phyloP scores from a whole-genome alignment of 1,140 invertebrate species.

The Cecropterus lyciades region DNA sequence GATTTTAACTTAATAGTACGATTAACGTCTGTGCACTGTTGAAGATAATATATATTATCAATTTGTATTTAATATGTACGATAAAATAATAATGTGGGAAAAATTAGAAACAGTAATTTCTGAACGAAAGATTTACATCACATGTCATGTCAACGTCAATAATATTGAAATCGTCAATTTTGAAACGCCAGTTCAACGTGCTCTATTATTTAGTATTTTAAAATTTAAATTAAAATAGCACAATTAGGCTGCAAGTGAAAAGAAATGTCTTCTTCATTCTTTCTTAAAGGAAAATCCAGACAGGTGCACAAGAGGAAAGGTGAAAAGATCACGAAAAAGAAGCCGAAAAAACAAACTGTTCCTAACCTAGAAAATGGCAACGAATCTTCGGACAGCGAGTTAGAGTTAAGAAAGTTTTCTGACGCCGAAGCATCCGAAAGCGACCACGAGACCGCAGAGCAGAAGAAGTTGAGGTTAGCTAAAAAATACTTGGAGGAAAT shows the following conservation, averaged over 20 bases:
- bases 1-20: no score
- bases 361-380: slow-evolving; percentile 85
- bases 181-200: slow-evolving; percentile 37
- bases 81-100: no score
- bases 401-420: slow-evolving; percentile 81
- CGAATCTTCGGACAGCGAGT: slow-evolving; percentile 79
- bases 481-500: slow-evolving; percentile 95
- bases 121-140: background rate
- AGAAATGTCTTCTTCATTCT: slow-evolving; percentile 85
- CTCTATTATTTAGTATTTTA: background rate
- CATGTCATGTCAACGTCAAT: background rate
- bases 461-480: slow-evolving; percentile 94
- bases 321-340: slow-evolving; percentile 65
- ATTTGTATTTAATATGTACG: no score
- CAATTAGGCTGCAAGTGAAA: slow-evolving; percentile 10
- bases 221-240: background rate
- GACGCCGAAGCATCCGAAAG: slow-evolving; percentile 87
- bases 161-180: background rate
- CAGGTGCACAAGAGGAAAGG: slow-evolving; percentile 84
- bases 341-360: slow-evolving; percentile 64
- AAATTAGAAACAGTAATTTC: no score
- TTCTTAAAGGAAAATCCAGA: slow-evolving; percentile 85
- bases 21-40: no score
- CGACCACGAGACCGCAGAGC: slow-evolving; percentile 93
- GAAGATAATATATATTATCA: no score